These are phyloP conservation scores for Monomorium pharaonis DNA, from an alignment of 1,140 invertebrate species.

Conservation along the genomic window DNA sequence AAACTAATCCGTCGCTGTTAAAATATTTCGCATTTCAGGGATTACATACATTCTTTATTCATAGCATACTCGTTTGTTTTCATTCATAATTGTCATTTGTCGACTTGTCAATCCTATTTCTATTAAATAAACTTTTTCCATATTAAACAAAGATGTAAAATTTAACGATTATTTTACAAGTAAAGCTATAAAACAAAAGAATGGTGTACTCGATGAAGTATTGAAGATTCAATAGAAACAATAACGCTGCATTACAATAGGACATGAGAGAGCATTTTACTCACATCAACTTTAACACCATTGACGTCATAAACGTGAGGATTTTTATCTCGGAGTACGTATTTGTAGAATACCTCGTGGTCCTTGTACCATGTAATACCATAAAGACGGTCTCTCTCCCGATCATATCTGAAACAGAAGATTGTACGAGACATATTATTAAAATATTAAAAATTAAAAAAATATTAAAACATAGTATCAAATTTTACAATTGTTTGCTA, in stretches of 20 bases:
- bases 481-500: constrained; percentile 4
- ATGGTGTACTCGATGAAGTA: not conserved
- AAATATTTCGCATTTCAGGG: constrained; percentile 43
- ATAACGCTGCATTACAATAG: constrained; percentile 9
- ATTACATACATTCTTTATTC: constrained; percentile 33
- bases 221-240: constrained; percentile 20
- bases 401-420: constrained; percentile 80
- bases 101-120: not conserved
- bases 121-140: not conserved
- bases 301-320: constrained; percentile 89
- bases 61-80: not conserved
- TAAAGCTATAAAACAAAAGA: not conserved
- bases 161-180: not conserved
- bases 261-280: constrained; percentile 77
- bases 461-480: too few relatives aligned
- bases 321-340: constrained; percentile 87
- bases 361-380: constrained; percentile 96
- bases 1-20: constrained; percentile 48
- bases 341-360: constrained; percentile 94
- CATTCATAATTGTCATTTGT: constrained; percentile 17
- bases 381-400: constrained; percentile 89
- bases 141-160: not conserved
- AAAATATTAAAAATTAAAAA: too few relatives aligned
- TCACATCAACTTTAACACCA: constrained; percentile 91
- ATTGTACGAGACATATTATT: constrained; percentile 45